Evolutionary conservation across 2,797 vertebrate genomes (phyloP).

Genomic region (Sebastes nivosus): DNA sequence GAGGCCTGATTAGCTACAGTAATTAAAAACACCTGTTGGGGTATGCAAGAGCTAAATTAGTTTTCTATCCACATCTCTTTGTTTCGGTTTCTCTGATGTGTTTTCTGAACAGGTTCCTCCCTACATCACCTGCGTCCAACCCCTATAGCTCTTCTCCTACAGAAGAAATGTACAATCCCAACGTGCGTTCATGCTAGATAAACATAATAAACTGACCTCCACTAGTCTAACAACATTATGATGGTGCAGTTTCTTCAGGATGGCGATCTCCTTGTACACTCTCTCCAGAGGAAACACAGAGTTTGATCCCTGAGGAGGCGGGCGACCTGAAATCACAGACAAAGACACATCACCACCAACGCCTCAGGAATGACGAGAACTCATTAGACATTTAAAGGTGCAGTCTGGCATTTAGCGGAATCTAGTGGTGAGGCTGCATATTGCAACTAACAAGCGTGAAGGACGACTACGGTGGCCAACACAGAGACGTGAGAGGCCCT

Average conservation of each 20-base stretch:
- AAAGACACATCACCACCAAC: background rate
- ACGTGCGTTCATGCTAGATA: too few species aligned
- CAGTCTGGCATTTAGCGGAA: too few species aligned
- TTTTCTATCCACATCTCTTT: too few species aligned
- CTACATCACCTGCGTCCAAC: too few species aligned
- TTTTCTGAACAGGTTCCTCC: too few species aligned
- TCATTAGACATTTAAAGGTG: background rate
- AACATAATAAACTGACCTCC: constrained; percentile 83
- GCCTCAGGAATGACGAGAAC: background rate
- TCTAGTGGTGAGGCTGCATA: too few species aligned
- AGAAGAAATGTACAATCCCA: background rate
- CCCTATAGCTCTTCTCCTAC: background rate
- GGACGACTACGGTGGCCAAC: too few species aligned
- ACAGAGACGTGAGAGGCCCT: too few species aligned
- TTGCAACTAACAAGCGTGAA: too few species aligned
- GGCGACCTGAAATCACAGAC: constrained; percentile 83
- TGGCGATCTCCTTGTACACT: constrained; percentile 95
- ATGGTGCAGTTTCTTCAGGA: constrained; percentile 96
- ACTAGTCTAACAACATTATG: constrained; percentile 93
- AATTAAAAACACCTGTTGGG: background rate
- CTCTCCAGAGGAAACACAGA: constrained; percentile 86
- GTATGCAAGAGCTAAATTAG: too few species aligned
- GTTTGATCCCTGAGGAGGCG: constrained; percentile 84
- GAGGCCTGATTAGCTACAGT: background rate
- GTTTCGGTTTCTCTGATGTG: too few species aligned